Percentiles rank a stretch among this genome's conserved stretches.
phyloP scores from a whole-genome alignment of 2,797 vertebrate genomes.

The Scyliorhinus canicula region DNA sequence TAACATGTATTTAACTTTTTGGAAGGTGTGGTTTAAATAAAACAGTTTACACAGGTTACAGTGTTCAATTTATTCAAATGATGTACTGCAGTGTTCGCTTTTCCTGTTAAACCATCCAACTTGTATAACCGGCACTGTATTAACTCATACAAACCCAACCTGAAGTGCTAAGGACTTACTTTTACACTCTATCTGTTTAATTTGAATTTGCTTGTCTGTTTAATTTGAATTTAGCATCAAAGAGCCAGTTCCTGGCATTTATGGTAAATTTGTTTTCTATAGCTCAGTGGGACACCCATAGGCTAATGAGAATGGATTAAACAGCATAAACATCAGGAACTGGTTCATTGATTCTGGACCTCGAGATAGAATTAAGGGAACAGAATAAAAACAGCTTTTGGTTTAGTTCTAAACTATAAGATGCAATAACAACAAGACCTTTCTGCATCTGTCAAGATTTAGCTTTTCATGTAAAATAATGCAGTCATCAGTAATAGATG shows the following conservation, averaged over 20 bases:
- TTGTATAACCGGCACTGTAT: not conserved
- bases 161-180: not conserved
- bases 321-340: not conserved
- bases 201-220: not conserved
- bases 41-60: not conserved
- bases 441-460: not conserved
- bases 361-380: not conserved
- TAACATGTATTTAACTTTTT: conserved; percentile 9
- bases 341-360: not conserved
- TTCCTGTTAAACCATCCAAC: not conserved
- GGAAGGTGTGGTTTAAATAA: not conserved
- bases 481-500: not conserved
- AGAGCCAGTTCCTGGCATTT: not conserved
- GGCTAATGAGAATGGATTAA: not conserved
- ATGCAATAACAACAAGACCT: not conserved
- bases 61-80: not conserved
- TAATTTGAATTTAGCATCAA: not conserved
- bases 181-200: not conserved
- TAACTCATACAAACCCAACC: not conserved
- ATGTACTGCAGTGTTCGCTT: not conserved
- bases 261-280: not conserved
- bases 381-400: not conserved
- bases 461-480: not conserved
- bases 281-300: not conserved
- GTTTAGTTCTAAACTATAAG: not conserved